Evolutionary conservation across 2,888 invertebrate genomes (phyloP).

Genomic region (Creontiades dilutus): DNA sequence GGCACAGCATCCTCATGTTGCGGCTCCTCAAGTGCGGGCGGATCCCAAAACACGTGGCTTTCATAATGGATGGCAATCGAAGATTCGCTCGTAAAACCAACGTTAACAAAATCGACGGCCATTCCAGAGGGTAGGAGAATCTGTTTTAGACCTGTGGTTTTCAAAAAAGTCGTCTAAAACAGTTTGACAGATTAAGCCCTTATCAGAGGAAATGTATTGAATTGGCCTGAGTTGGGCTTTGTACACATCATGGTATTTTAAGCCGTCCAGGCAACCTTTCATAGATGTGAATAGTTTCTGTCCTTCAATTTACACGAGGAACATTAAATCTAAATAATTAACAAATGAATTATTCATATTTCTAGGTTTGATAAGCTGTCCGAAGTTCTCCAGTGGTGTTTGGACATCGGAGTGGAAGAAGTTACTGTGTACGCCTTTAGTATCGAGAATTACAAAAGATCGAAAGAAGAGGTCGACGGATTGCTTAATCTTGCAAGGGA

Average conservation of each 20-base stretch:
- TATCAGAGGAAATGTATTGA: too few relatives aligned
- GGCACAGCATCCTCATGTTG: constrained; percentile 87
- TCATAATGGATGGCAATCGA: constrained; percentile 99
- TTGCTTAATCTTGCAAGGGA: constrained; percentile 92
- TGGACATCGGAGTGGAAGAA: constrained; percentile 92
- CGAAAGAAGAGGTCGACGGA: constrained; percentile 91
- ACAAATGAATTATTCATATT: constrained; percentile 53
- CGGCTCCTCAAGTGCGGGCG: constrained; percentile 89
- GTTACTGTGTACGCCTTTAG: constrained; percentile 99
- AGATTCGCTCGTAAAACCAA: constrained; percentile 91
- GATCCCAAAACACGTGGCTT: constrained; percentile 94
- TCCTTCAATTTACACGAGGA: too few relatives aligned
- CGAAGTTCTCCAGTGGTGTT: constrained; percentile 92
- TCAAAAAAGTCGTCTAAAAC: not conserved
- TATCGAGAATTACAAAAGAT: constrained; percentile 98
- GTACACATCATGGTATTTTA: too few relatives aligned
- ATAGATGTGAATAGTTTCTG: too few relatives aligned
- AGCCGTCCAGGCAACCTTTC: too few relatives aligned
- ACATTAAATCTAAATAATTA: too few relatives aligned
- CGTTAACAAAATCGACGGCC: constrained; percentile 88
- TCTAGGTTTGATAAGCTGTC: constrained; percentile 88
- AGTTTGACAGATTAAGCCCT: too few relatives aligned
- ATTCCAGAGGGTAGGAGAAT: constrained; percentile 82
- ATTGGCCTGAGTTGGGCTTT: too few relatives aligned
- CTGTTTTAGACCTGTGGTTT: not conserved